Evolutionary conservation across 1,140 invertebrate genomes (phyloP), one percentile per base, ranked within the genome.

Genomic region (Venturia canescens): DNA sequence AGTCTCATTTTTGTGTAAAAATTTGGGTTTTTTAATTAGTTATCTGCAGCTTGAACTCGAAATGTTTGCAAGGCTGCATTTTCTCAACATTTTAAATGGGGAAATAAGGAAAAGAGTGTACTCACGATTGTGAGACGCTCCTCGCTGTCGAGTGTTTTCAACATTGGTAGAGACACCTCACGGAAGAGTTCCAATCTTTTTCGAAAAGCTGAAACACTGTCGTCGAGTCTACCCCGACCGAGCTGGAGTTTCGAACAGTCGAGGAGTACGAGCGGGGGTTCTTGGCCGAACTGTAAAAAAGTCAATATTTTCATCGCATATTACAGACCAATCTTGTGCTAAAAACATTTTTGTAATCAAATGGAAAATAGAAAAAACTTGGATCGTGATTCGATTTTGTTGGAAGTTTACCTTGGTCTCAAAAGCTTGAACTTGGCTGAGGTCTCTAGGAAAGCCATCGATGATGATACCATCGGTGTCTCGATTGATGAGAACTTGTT

Each of bases 381-480:
- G 11, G 7, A 11, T 44, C 2, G 1, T 9, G 13, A 9, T 44
- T 1, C 13, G 13, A 5, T 6, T 9, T 44, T 44, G 7, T 44
- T 1, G 13, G 13, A 44, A 9, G 7, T 13, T 44, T 44, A 44
- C 97, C 94, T 97, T 96, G 60, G 93, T 94, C 90, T 98, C 96
- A 90, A 98, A 98, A 84, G 95, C 94, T 60, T 94, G 93, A 80
- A 97, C 95, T 92, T 99, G 97, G 70, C 95, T 94, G 83, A 98
- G 92, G 86, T 98, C 96, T 71, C 97, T 92, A 0, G 98, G 98
- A 91, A 96, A 98, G 1, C 97, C 97, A 89, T 98, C 97, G 38
- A 99, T 94, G 71, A 99, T 93, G 79, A 98, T 95, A 16, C 97
- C 97, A 23, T 93, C 92, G 80, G 90, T 89, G 67, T 93, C 91